phyloP scores from a whole-genome alignment of 2,888 invertebrate genomes.

The Aspidiotus rigidus region DNA sequence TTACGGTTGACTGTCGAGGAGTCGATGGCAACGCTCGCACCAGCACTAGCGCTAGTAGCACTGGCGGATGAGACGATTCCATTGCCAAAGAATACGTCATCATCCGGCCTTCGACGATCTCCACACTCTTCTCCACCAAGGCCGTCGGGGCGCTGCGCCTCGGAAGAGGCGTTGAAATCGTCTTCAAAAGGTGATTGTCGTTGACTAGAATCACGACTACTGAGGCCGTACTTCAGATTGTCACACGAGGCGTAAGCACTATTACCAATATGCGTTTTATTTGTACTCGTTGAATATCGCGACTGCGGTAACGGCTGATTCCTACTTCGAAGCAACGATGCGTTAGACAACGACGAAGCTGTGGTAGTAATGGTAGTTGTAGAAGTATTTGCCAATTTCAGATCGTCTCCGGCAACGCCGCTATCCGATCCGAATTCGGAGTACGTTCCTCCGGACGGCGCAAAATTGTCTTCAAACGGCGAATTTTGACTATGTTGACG shows the following conservation, averaged over 20 bases:
- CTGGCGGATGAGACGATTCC: not conserved
- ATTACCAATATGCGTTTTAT: not conserved
- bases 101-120: constrained; percentile 24
- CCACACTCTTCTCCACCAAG: constrained; percentile 21
- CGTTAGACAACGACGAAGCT: not conserved
- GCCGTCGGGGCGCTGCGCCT: constrained; percentile 39
- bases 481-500: constrained; percentile 42
- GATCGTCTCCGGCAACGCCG: not conserved
- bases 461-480: constrained; percentile 55
- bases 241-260: not conserved
- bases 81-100: constrained; percentile 38
- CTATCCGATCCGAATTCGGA: constrained; percentile 4
- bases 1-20: constrained; percentile 10
- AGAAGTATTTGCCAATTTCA: no score
- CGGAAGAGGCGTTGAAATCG: constrained; percentile 52
- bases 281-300: not conserved
- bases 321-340: not conserved
- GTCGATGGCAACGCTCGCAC: constrained; percentile 2
- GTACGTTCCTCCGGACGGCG: constrained; percentile 41
- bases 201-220: constrained; percentile 38
- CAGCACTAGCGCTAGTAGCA: no score
- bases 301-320: not conserved
- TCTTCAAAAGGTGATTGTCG: constrained; percentile 57
- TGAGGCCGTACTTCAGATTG: not conserved
- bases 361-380: not conserved